Percentiles rank a stretch among this genome's conserved stretches.
phyloP scores from a whole-genome alignment of 1,140 invertebrate genomes.

The Trachelipus rathkii region DNA sequence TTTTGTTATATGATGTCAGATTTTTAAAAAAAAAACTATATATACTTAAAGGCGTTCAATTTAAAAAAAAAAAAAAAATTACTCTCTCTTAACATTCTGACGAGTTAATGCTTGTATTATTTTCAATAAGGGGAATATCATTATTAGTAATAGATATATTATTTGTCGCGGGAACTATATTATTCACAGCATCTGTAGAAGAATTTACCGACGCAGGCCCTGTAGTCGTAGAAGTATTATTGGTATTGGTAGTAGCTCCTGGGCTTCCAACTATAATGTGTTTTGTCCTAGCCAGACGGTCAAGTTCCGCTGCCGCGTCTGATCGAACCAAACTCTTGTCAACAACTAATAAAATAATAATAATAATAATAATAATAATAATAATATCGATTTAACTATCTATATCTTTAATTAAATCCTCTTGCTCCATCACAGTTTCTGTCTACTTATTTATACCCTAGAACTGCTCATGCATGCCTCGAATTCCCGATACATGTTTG shows the following conservation, averaged over 20 bases:
- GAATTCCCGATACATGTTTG: too few species aligned
- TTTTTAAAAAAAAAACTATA: background rate
- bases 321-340: slow-evolving; percentile 66
- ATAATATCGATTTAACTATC: too few species aligned
- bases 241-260: background rate
- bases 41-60: too few species aligned
- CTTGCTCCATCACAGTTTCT: too few species aligned
- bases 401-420: too few species aligned
- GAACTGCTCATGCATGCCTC: too few species aligned
- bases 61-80: background rate
- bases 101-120: background rate
- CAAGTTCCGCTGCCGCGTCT: slow-evolving; percentile 86
- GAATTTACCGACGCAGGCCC: background rate
- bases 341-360: slow-evolving; percentile 46
- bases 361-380: background rate
- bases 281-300: slow-evolving; percentile 64
- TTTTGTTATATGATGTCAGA: background rate
- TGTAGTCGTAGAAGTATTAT: too few species aligned
- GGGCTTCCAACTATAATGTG: background rate
- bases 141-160: background rate
- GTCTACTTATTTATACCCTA: too few species aligned
- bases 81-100: background rate
- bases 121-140: background rate
- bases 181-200: background rate
- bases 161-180: background rate